Evolutionary conservation across 2,113 vertebrate genomes (phyloP).

Genomic region (Candoia aspera): DNA sequence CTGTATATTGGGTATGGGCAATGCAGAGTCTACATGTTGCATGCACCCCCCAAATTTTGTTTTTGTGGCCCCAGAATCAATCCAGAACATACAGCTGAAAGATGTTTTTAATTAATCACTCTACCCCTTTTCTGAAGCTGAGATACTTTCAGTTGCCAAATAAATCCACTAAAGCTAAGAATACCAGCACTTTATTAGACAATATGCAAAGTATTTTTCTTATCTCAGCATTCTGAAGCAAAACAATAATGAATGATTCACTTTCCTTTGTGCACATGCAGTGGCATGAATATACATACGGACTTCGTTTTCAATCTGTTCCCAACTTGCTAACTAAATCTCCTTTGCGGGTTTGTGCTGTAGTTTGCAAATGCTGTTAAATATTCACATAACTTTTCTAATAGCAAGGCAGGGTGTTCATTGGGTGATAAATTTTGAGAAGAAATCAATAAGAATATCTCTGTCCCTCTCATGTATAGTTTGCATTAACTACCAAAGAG

Average conservation of each 20-base stretch:
- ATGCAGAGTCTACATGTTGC: too few species aligned
- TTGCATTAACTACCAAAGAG: slow-evolving; percentile 13
- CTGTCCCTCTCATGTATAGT: slow-evolving; percentile 21
- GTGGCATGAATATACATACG: slow-evolving; percentile 20
- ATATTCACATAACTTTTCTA: slow-evolving; percentile 27
- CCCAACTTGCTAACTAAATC: slow-evolving; percentile 34
- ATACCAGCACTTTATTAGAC: not conserved
- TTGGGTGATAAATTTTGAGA: slow-evolving; percentile 25
- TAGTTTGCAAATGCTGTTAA: slow-evolving; percentile 19
- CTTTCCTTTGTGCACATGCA: slow-evolving; percentile 9
- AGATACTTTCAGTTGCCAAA: not conserved
- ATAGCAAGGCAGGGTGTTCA: slow-evolving; percentile 30
- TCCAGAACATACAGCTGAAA: too few species aligned
- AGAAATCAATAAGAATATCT: slow-evolving; percentile 34
- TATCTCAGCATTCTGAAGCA: not conserved
- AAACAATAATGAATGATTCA: not conserved
- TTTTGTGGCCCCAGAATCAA: too few species aligned
- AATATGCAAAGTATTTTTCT: not conserved
- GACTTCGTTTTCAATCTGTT: slow-evolving; percentile 44
- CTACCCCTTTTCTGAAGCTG: not conserved
- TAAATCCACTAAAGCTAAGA: not conserved
- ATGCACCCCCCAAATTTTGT: too few species aligned
- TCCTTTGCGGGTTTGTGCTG: not conserved
- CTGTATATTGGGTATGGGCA: too few species aligned
- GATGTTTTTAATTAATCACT: not conserved